phyloP scores from a whole-genome alignment of 2,888 invertebrate species.

The Amblyteles armatorius region DNA sequence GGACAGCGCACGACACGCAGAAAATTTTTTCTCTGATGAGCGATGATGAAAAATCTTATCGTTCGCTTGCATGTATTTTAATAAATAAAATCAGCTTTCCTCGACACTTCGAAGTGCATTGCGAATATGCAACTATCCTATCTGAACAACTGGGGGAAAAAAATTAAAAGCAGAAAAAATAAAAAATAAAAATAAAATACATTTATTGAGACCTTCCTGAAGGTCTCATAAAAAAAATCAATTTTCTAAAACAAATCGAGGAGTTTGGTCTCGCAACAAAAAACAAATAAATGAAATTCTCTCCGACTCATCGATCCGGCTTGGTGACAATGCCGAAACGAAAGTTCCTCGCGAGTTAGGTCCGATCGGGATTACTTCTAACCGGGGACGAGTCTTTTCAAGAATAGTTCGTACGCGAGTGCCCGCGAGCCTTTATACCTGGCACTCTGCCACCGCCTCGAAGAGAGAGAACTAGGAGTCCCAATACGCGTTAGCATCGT shows the following conservation, averaged over 20 bases:
- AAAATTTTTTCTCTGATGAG: background rate
- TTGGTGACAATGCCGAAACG: conserved; percentile 35
- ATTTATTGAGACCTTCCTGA: no score
- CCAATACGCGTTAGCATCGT: conserved; percentile 53
- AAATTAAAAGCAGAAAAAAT: no score
- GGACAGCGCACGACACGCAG: background rate
- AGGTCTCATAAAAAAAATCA: no score
- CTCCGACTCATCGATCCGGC: background rate
- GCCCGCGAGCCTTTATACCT: conserved; percentile 59
- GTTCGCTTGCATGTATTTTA: background rate
- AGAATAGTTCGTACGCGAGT: conserved; percentile 63
- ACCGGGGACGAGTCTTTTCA: conserved; percentile 57
- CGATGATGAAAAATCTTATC: background rate
- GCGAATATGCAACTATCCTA: no score
- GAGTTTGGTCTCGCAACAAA: background rate
- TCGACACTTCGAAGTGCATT: no score
- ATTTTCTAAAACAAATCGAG: background rate
- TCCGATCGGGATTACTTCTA: conserved; percentile 58
- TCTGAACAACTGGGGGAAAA: no score
- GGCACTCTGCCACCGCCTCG: conserved; percentile 56
- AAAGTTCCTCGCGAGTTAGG: conserved; percentile 27
- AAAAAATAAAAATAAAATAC: no score
- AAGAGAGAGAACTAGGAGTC: conserved; percentile 34
- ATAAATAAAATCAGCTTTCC: no score
- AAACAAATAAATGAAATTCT: background rate